Percentiles rank a stretch among this genome's conserved stretches.
Evolutionary conservation across 2,113 vertebrate genomes (phyloP).

Genomic region (Tragelaphus strepsiceros): DNA sequence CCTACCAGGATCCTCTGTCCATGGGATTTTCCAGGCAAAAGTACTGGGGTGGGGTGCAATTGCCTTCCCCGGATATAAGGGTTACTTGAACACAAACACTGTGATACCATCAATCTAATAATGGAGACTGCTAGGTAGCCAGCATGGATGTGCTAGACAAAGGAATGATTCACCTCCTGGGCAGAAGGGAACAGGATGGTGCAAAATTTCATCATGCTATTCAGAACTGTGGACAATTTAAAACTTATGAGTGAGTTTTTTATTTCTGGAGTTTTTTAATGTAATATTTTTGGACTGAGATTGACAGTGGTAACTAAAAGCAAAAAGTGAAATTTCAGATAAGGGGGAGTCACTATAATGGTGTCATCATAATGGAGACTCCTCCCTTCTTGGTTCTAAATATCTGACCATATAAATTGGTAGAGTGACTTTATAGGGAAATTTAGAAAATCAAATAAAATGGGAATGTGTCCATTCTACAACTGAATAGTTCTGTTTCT

Average conservation of each 20-base stretch:
- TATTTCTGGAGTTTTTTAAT: background rate
- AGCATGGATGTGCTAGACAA: background rate
- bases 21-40: no score
- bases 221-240: background rate
- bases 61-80: fast-evolving
- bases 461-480: background rate
- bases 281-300: background rate
- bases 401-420: background rate
- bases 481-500: background rate
- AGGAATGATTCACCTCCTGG: background rate
- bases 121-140: background rate
- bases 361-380: background rate
- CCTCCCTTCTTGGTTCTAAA: background rate
- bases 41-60: no score
- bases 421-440: background rate
- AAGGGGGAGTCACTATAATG: background rate
- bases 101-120: background rate
- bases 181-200: background rate
- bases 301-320: background rate
- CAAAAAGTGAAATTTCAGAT: background rate
- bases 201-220: background rate
- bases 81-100: background rate
- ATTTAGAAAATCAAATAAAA: background rate
- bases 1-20: no score
- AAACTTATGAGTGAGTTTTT: background rate